Percentiles rank a stretch among this genome's conserved stretches.
These are phyloP conservation scores for Rhopalosiphum nymphaeae DNA, from an alignment of 2,888 invertebrate species.

Conservation along the genomic window DNA sequence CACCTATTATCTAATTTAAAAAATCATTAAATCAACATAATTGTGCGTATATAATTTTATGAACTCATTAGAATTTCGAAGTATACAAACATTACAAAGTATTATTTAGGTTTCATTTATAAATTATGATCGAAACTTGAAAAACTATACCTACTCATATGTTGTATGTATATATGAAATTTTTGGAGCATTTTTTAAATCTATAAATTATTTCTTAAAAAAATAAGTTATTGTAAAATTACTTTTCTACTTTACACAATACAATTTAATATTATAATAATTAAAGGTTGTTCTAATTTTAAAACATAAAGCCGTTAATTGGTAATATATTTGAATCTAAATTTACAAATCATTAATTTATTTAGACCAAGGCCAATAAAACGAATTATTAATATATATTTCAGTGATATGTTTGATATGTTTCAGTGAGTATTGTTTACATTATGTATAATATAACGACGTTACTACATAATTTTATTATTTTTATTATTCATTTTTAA, in stretches of 20 bases:
- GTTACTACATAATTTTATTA: neutral
- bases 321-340: neutral
- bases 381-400: neutral
- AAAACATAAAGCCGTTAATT: neutral
- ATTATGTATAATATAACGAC: neutral
- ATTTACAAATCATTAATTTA: neutral
- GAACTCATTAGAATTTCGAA: neutral
- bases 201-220: neutral
- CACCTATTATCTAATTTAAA: neutral
- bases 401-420: neutral
- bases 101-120: neutral
- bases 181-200: neutral
- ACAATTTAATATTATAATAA: neutral
- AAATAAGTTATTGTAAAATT: neutral
- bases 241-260: neutral
- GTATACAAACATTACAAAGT: neutral
- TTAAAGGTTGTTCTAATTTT: neutral
- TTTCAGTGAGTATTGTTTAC: slow-evolving; percentile 1
- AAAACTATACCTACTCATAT: neutral
- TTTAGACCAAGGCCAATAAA: neutral
- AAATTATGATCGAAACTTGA: neutral
- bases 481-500: neutral
- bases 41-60: neutral
- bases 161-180: neutral
- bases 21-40: neutral